These are phyloP conservation scores for Chirona hameri DNA, from an alignment of 2,888 invertebrate species.

Conservation along the genomic window DNA sequence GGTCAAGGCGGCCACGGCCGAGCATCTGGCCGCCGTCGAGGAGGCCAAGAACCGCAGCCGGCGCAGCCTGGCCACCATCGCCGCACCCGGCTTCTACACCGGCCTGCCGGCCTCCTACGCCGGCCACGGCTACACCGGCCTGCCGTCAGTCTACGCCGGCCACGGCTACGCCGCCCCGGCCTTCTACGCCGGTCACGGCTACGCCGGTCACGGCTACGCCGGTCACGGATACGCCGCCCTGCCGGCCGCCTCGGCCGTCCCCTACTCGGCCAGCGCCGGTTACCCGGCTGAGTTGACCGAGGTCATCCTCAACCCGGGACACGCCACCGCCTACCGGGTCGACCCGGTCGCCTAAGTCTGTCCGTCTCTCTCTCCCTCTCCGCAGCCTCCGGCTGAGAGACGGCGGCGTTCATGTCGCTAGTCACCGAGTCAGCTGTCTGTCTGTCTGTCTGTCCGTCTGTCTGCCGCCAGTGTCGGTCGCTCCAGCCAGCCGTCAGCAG, in stretches of 20 bases:
- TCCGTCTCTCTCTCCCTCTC: background rate
- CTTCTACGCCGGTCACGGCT: slow-evolving; percentile 41
- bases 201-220: background rate
- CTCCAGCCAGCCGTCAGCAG: background rate
- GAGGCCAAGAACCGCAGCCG: slow-evolving; percentile 34
- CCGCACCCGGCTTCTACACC: slow-evolving; percentile 48
- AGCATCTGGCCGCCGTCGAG: slow-evolving; percentile 49
- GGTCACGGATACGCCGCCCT: slow-evolving; percentile 37
- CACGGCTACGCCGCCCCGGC: too few species aligned
- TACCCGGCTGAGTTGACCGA: slow-evolving; percentile 42
- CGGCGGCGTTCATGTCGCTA: slow-evolving; percentile 4
- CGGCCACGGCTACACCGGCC: slow-evolving; percentile 44
- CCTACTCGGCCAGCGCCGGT: slow-evolving; percentile 44
- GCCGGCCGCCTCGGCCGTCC: slow-evolving; percentile 46
- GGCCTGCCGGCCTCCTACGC: background rate
- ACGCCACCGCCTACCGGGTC: slow-evolving; percentile 26
- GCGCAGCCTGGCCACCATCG: background rate
- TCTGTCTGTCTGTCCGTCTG: background rate
- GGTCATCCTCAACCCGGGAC: slow-evolving; percentile 14
- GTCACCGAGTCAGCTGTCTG: background rate
- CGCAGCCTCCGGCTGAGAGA: background rate
- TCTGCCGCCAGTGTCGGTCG: background rate
- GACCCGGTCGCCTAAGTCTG: background rate
- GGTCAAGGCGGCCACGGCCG: slow-evolving; percentile 29
- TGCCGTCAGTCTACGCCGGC: slow-evolving; percentile 43